A percentile compares a stretch with the other conserved stretches of the same genome.
phyloP scores from a whole-genome alignment of 2,888 invertebrate species.

The Pecten maximus region DNA sequence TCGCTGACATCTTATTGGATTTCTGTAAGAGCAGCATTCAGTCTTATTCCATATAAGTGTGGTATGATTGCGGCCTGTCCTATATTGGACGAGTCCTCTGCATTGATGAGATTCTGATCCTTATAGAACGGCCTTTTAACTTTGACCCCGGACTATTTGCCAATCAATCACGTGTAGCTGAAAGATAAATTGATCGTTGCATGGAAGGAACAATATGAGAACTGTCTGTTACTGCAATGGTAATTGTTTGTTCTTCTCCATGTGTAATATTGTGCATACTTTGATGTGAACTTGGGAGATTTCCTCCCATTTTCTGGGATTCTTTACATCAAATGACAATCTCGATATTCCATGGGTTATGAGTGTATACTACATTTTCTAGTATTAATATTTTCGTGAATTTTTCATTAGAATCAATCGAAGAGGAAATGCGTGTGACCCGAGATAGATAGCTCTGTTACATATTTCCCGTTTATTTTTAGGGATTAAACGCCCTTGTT shows the following conservation, averaged over 20 bases:
- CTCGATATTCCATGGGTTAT: too few relatives aligned
- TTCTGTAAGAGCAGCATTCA: background rate
- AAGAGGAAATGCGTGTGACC: background rate
- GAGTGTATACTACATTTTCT: background rate
- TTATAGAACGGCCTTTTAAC: background rate
- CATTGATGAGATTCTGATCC: background rate
- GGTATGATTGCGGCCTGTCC: background rate
- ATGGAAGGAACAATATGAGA: background rate
- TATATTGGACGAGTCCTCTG: background rate
- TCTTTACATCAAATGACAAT: background rate
- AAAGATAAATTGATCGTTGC: slow-evolving; percentile 13
- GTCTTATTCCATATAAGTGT: background rate
- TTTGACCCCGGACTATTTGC: background rate
- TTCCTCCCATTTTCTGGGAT: background rate
- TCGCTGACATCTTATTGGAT: background rate
- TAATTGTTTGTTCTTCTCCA: background rate
- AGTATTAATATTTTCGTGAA: background rate
- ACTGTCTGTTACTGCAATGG: background rate
- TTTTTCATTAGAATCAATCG: background rate
- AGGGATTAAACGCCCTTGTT: too few relatives aligned
- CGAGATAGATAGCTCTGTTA: background rate
- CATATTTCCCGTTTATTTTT: background rate
- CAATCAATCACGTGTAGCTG: background rate
- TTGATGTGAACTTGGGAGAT: background rate
- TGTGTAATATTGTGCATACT: background rate